Evolutionary conservation across 64 coral and sea anemone genomes (phyloP).

Genomic region (Acropora yongei): DNA sequence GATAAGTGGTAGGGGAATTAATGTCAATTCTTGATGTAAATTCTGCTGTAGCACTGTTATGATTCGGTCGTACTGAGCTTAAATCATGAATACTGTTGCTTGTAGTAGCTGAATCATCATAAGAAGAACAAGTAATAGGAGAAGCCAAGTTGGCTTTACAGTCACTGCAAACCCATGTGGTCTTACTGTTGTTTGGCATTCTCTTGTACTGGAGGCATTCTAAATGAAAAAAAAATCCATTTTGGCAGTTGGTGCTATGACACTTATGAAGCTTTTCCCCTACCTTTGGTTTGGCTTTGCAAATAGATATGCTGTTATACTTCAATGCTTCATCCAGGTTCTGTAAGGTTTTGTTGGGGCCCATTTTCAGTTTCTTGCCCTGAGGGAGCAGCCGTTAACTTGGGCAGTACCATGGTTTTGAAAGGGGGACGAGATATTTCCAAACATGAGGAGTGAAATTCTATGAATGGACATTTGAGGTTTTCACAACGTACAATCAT

Average conservation of each 20-base stretch:
- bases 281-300: background rate
- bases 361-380: background rate
- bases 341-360: conserved; percentile 10
- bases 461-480: conserved; percentile 16
- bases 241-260: conserved; percentile 15
- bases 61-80: background rate
- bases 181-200: background rate
- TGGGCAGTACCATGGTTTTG: conserved; percentile 37
- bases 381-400: conserved; percentile 25
- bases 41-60: background rate
- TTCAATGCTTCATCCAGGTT: conserved; percentile 20
- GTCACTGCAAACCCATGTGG: background rate
- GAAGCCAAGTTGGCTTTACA: background rate
- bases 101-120: background rate
- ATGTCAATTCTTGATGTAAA: background rate
- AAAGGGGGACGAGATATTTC: conserved; percentile 20
- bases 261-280: conserved; percentile 4
- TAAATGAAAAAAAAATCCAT: background rate
- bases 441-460: conserved; percentile 46
- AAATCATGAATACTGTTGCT: background rate
- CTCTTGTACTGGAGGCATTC: background rate
- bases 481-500: background rate
- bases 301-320: background rate
- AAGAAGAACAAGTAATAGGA: background rate
- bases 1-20: background rate